Evolutionary conservation across 2,888 invertebrate species (phyloP), one percentile per base, ranked within the genome.

Genomic region (Eupeodes luniger): DNA sequence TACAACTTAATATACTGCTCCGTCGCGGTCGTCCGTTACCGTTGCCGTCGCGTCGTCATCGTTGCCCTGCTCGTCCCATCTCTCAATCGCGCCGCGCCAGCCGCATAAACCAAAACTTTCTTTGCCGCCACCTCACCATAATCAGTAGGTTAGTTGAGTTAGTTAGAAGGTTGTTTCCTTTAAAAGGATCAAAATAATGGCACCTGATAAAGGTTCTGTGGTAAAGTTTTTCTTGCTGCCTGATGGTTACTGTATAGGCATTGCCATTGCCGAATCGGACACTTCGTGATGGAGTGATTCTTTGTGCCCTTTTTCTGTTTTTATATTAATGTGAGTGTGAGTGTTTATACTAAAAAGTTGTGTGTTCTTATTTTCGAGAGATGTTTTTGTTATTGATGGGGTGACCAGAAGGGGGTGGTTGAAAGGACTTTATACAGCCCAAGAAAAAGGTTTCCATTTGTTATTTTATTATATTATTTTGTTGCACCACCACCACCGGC

Each of bases 1-100:
- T 88, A 88, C 85, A 88, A 88, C 81, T 88, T 85, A 85, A 88
- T 88, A 88, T 88, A 81, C 81, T 67, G 64, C 84, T 27, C 12
- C 64, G 64, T 40, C n/a, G 34, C 9, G 10, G 51, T 49, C 9
- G 77, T 62, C 3, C 40, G 11, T 12, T n/a, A 12, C 55, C 11
- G 27, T 27, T 7, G 19, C 5, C 12, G 9, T 47, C 12, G 27
- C 12, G 9, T 47, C 12, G 27, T 34, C 14, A 27, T 27, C 27
- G 27, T 27, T 27, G 27, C 19, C 19, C 19, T 19, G 19, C 19
- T 19, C 19, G 19, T 27, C 27, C 27, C 27, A 27, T 27, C 27
- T 27, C 84, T 27, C 12, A 64, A 64, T 40, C n/a, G 11, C 9
- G 19, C 2, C 12, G 11, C 9, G 19, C 2, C 12, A 5, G 19